Percentiles rank a stretch among this genome's conserved stretches.
These are phyloP conservation scores for Argyra leucocephala DNA, from an alignment of 2,888 invertebrate genomes.

Conservation along the genomic window DNA sequence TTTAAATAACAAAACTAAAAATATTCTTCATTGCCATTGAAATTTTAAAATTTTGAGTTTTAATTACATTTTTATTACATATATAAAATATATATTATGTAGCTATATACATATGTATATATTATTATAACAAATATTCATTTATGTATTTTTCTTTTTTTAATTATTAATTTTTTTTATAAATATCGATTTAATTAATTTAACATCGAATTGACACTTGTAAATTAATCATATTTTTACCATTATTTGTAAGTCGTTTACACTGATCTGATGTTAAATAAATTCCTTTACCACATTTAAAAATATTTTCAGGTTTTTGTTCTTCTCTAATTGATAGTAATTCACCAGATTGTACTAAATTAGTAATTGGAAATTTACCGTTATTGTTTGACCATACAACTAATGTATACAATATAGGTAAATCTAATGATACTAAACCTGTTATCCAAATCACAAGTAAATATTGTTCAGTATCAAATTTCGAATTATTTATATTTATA, in stretches of 20 bases:
- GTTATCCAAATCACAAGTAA: conserved; percentile 35
- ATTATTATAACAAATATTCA: too few relatives aligned
- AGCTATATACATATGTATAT: too few relatives aligned
- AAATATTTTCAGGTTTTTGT: conserved; percentile 27
- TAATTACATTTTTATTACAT: too few relatives aligned
- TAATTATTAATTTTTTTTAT: too few relatives aligned
- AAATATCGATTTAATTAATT: too few relatives aligned
- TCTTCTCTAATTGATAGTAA: conserved; percentile 31
- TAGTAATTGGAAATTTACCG: conserved; percentile 24
- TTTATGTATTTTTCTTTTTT: too few relatives aligned
- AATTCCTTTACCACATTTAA: conserved; percentile 28
- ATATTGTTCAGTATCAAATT: conserved; percentile 13
- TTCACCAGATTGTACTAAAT: conserved; percentile 32
- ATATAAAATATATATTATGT: too few relatives aligned
- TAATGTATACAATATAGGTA: conserved; percentile 29
- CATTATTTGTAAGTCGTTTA: conserved; percentile 28
- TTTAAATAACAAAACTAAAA: too few relatives aligned
- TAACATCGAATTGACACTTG: conserved; percentile 28
- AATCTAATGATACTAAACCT: conserved; percentile 28
- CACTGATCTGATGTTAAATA: conserved; percentile 29
- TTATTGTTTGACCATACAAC: conserved; percentile 31
- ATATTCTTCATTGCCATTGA: too few relatives aligned
- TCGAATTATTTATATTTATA: neutral
- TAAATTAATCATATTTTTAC: conserved; percentile 31
- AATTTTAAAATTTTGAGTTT: too few relatives aligned